phyloP scores from a whole-genome alignment of 2,888 invertebrate genomes.

The Tanypteryx hageni region DNA sequence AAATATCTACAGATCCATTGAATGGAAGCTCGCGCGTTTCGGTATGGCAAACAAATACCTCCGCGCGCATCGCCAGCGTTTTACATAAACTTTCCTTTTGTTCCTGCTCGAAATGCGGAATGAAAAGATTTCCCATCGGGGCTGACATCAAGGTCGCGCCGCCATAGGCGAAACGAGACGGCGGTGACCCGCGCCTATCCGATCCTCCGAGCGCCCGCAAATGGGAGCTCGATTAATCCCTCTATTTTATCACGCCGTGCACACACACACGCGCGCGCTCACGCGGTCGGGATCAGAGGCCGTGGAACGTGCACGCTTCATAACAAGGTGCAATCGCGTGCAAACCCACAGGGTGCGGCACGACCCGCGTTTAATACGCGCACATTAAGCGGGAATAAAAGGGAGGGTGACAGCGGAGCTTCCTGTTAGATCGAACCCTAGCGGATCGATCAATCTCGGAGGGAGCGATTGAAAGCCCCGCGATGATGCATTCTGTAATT shows the following conservation, averaged over 20 bases:
- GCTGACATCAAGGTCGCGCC: background rate
- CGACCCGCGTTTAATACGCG: background rate
- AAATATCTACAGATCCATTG: background rate
- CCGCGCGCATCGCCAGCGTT: background rate
- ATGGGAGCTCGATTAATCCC: background rate
- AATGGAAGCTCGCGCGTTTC: background rate
- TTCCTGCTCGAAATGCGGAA: background rate
- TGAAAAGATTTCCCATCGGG: background rate
- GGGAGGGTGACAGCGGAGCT: background rate
- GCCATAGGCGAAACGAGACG: background rate
- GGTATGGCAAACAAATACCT: background rate
- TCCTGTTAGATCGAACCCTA: background rate
- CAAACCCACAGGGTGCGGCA: background rate
- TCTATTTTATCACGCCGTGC: background rate
- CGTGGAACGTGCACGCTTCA: constrained; percentile 4
- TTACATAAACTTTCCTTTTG: background rate
- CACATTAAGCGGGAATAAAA: background rate
- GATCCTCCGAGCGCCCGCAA: background rate
- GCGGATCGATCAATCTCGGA: background rate
- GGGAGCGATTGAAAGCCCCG: background rate
- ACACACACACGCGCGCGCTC: background rate
- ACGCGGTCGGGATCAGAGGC: background rate
- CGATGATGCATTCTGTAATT: constrained; percentile 1
- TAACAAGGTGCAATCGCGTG: constrained; percentile 8
- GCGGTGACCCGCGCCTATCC: background rate